Base-by-base conservation (phyloP, 2,797 vertebrate genomes). In the Potorous gilbertii region DNA sequence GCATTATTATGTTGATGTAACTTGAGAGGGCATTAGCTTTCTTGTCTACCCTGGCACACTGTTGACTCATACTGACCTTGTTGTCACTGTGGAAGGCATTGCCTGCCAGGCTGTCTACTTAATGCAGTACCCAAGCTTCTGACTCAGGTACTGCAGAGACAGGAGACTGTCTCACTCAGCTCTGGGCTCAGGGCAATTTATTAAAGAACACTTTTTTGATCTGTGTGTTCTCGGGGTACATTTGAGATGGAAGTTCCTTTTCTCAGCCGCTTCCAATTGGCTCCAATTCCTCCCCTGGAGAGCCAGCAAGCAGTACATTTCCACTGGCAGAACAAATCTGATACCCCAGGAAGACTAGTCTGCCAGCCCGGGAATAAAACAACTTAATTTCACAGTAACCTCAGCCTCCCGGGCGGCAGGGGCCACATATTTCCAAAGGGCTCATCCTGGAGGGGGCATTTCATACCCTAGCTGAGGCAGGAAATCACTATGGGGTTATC, bases 211-310 rank as follows among this genome's bases (percentile, higher is more conserved):
- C 74, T 87, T 87, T 74, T 87, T 87, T 87, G 74, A 87, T 87
- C 74, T 87, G 74, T 87, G 74, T 46, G 74, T 87, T 87, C 74
- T 87, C 50, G 74, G 74, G 74, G 74, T 87, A 40, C 74, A 87
- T 87, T 87, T 87, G 46, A 87, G 74, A 87, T 87, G 74, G 74
- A 87, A 87, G 74, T 87, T 87, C 74, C 74, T 87, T 87, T 87
- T 87, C 40, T 87, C 74, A 87, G 74, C 74, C 1, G 40, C 74
- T 40, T 87, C 74, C 74, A 87, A 87, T 87, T 87, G 74, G 74
- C 74, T 87, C 21, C 46, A 87, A 40, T 87, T 46, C 21, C 24
- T 74, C 74, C 74, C 40, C 74, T 46, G 40, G 40, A 87, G 74
- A 87, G 74, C 40, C 74, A 87, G 74, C 21, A 46, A 87, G 40